phyloP scores from a whole-genome alignment of 2,888 invertebrate species.

The Xestoiulus laeticollis region DNA sequence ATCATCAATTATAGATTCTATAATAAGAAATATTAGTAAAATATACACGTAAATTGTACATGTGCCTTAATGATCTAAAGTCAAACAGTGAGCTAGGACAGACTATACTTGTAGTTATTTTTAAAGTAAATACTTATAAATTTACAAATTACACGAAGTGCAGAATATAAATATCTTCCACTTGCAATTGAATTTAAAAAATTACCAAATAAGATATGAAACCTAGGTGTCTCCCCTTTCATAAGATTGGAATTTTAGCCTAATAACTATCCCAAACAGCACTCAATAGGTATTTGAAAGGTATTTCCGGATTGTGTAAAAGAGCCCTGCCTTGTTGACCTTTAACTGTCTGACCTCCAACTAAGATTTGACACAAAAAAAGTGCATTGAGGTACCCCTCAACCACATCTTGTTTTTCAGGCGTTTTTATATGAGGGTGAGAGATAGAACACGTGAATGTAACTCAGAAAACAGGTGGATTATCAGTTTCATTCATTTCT shows the following conservation, averaged over 20 bases:
- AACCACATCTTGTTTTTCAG: not conserved
- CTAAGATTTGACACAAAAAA: constrained; percentile 23
- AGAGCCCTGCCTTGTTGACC: constrained; percentile 48
- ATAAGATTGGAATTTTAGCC: not conserved
- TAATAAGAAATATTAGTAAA: too few relatives aligned
- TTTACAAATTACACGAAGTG: too few relatives aligned
- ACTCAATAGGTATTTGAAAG: not conserved
- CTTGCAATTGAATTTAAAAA: too few relatives aligned
- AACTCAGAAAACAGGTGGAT: not conserved
- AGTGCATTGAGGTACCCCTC: not conserved
- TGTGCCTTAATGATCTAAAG: too few relatives aligned
- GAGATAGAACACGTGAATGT: not conserved
- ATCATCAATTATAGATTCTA: too few relatives aligned
- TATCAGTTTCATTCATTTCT: not conserved
- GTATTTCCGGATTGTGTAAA: constrained; percentile 38
- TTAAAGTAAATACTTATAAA: too few relatives aligned
- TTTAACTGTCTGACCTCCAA: constrained; percentile 42
- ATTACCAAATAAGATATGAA: not conserved
- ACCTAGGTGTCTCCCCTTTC: not conserved
- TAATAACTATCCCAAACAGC: not conserved
- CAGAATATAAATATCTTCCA: too few relatives aligned
- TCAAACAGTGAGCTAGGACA: too few relatives aligned
- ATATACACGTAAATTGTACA: too few relatives aligned
- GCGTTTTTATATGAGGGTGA: not conserved
- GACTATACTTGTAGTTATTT: too few relatives aligned